phyloP scores from a whole-genome alignment of 1,140 invertebrate species.

The Matsumurasca onukii region DNA sequence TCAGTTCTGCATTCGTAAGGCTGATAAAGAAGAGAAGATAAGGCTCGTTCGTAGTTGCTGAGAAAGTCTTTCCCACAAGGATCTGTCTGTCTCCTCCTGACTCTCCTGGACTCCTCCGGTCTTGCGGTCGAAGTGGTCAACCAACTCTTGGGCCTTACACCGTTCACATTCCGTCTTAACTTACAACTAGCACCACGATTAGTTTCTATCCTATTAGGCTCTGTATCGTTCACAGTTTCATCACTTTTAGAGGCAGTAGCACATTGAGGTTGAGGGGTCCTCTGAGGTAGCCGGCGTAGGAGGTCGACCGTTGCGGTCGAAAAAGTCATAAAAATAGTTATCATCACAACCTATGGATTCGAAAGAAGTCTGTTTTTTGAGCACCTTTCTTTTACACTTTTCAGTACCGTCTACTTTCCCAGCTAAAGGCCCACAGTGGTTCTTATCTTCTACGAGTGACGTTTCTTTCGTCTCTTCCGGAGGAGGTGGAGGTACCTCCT shows the following conservation, averaged over 20 bases:
- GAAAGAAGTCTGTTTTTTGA: constrained; percentile 19
- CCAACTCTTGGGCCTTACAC: constrained; percentile 28
- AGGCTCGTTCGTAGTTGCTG: constrained; percentile 39
- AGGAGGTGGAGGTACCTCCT: neutral
- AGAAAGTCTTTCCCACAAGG: constrained; percentile 19
- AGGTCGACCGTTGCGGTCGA: constrained; percentile 9
- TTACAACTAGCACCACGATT: neutral
- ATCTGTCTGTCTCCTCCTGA: constrained; percentile 25
- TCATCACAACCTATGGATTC: constrained; percentile 16
- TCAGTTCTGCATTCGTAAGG: constrained; percentile 43
- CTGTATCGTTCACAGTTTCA: neutral
- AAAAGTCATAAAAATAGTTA: constrained; percentile 25
- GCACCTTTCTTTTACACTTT: neutral
- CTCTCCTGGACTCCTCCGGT: neutral
- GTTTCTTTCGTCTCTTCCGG: neutral
- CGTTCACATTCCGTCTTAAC: neutral
- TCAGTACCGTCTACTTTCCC: neutral
- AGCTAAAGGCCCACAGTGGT: constrained; percentile 6
- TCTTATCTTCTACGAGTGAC: neutral
- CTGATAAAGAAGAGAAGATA: constrained; percentile 45
- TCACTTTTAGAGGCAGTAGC: neutral
- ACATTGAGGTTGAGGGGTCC: neutral
- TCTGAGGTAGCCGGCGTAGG: neutral
- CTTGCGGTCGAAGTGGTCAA: constrained; percentile 3
- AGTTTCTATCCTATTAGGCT: neutral